Conservation (phyloP, 2,113 vertebrate genomes). For the Pelmatolapia mariae region DNA sequence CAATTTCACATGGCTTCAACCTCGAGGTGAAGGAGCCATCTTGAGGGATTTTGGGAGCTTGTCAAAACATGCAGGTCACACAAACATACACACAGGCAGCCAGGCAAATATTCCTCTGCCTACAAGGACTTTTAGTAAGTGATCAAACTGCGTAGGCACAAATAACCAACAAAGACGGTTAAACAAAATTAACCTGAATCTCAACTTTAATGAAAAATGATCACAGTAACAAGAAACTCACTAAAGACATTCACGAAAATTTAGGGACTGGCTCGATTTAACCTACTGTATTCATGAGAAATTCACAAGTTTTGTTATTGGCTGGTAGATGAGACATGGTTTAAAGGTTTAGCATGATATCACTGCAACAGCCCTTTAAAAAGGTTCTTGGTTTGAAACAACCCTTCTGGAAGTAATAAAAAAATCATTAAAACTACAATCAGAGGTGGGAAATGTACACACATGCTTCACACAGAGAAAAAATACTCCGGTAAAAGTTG, state of each 20-base stretch:
- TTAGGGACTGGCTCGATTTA: not conserved
- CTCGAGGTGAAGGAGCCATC: not conserved
- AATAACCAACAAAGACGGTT: not conserved
- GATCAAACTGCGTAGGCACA: not conserved
- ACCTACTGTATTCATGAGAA: not conserved
- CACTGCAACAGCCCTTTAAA: not conserved
- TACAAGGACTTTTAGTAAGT: not conserved
- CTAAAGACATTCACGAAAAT: not conserved
- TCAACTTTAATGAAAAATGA: not conserved
- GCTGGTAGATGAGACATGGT: not conserved
- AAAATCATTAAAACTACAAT: not conserved
- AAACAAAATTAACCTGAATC: not conserved
- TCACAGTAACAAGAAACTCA: not conserved
- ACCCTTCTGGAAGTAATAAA: not conserved
- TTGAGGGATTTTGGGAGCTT: slow-evolving; percentile 13
- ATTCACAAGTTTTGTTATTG: not conserved
- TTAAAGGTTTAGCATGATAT: not conserved
- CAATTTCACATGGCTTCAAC: slow-evolving; percentile 26
- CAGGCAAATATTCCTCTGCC: not conserved
- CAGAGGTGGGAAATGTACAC: not conserved
- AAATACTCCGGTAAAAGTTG: not conserved
- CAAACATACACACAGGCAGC: not conserved
- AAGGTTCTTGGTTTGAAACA: not conserved
- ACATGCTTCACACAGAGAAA: not conserved
- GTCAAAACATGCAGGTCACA: not conserved